phyloP scores from a whole-genome alignment of 1,140 invertebrate genomes.

The Cydia pomonella region DNA sequence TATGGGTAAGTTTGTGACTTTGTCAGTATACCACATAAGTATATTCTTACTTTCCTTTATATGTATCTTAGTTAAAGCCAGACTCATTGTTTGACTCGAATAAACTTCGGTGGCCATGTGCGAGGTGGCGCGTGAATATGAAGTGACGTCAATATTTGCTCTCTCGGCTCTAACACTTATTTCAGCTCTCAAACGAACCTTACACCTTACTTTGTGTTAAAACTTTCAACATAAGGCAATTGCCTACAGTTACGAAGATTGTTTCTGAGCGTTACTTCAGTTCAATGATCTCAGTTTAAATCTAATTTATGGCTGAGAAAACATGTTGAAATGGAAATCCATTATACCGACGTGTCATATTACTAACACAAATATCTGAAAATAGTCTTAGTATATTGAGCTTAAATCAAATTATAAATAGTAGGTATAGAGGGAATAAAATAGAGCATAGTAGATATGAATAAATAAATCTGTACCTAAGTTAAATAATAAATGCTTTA shows the following conservation, averaged over 20 bases:
- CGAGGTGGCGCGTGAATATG: not conserved
- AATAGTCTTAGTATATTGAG: not conserved
- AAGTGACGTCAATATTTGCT: constrained; percentile 29
- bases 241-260: not conserved
- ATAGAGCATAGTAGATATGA: no score
- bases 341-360: constrained; percentile 20
- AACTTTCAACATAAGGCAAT: not conserved
- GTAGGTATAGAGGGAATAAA: no score
- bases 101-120: constrained; percentile 9
- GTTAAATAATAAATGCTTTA: no score
- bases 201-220: not conserved
- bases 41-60: no score
- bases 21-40: no score
- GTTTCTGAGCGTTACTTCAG: not conserved
- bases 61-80: no score
- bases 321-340: constrained; percentile 22
- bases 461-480: no score
- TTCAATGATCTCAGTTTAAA: not conserved
- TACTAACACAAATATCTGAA: constrained; percentile 9
- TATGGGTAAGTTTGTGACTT: no score
- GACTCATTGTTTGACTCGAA: not conserved
- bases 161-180: constrained; percentile 2
- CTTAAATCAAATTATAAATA: not conserved
- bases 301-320: constrained; percentile 2
- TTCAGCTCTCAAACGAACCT: constrained; percentile 11